Evolutionary conservation across 2,797 vertebrate species (phyloP).

Genomic region (Urophycis tenuis): DNA sequence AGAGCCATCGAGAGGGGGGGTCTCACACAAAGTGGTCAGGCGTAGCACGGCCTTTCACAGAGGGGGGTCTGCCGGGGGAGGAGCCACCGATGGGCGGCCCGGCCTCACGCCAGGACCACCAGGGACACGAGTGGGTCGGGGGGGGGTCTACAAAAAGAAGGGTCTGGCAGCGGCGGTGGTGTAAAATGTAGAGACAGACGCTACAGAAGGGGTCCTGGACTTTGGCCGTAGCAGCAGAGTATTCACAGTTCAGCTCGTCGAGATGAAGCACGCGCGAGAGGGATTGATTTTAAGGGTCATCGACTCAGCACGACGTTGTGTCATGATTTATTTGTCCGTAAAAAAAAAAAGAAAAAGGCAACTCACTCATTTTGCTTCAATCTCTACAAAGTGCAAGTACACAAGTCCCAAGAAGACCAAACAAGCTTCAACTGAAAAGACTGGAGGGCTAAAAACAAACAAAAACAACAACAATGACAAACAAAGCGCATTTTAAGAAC

Average conservation of each 20-base stretch:
- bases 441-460: conserved; percentile 41
- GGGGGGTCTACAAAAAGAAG: too few relatives aligned
- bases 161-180: not conserved
- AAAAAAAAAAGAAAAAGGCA: conserved; percentile 55
- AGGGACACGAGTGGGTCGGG: too few relatives aligned
- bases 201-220: not conserved
- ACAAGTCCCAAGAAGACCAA: conserved; percentile 57
- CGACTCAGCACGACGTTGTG: conserved; percentile 38
- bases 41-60: not conserved
- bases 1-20: not conserved
- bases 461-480: not conserved
- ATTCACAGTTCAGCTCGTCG: conserved; percentile 29
- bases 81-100: not conserved
- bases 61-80: not conserved
- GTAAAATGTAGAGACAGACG: not conserved
- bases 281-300: conserved; percentile 17
- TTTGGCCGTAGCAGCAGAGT: conserved; percentile 15
- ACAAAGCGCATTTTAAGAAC: conserved; percentile 19
- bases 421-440: conserved; percentile 50
- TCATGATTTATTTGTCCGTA: conserved; percentile 49
- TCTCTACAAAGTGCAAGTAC: conserved; percentile 71
- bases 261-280: conserved; percentile 28
- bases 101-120: not conserved
- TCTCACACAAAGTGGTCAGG: not conserved
- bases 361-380: conserved; percentile 57